Conservation (phyloP, 2,797 vertebrate species). For the Pseudomugil gertrudae region DNA sequence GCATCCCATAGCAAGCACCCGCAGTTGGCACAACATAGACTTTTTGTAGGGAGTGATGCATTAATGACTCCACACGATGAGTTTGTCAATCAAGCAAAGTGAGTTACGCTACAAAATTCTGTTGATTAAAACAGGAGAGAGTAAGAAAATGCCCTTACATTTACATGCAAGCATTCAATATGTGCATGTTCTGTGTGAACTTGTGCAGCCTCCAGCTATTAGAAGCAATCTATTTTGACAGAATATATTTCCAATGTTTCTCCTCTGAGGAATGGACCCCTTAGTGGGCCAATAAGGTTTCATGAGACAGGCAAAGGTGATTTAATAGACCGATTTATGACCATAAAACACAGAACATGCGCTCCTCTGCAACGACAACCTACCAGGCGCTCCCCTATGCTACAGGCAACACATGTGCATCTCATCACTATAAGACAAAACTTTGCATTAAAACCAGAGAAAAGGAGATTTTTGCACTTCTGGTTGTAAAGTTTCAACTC, state of each 20-base stretch:
- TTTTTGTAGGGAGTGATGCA: conserved; percentile 18
- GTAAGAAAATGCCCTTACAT: neutral
- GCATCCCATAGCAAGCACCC: conserved; percentile 21
- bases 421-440: conserved; percentile 49
- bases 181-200: conserved; percentile 25
- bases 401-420: conserved; percentile 56
- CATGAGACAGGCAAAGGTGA: conserved; percentile 57
- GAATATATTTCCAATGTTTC: conserved; percentile 23
- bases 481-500: conserved; percentile 42
- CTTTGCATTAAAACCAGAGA: conserved; percentile 22
- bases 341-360: conserved; percentile 46
- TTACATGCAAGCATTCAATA: conserved; percentile 8
- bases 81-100: conserved; percentile 16
- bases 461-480: conserved; percentile 38
- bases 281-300: conserved; percentile 47
- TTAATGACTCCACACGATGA: conserved; percentile 1
- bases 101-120: conserved; percentile 24
- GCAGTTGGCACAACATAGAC: conserved; percentile 24
- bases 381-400: conserved; percentile 25
- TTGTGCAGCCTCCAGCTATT: conserved; percentile 26
- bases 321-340: conserved; percentile 65
- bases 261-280: conserved; percentile 3
- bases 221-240: conserved; percentile 29
- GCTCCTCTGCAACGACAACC: conserved; percentile 29
- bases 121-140: conserved; percentile 24